Percentiles rank a stretch among this genome's conserved stretches.
Conservation (phyloP, 2,797 vertebrate genomes). For the Tragelaphus oryx region DNA sequence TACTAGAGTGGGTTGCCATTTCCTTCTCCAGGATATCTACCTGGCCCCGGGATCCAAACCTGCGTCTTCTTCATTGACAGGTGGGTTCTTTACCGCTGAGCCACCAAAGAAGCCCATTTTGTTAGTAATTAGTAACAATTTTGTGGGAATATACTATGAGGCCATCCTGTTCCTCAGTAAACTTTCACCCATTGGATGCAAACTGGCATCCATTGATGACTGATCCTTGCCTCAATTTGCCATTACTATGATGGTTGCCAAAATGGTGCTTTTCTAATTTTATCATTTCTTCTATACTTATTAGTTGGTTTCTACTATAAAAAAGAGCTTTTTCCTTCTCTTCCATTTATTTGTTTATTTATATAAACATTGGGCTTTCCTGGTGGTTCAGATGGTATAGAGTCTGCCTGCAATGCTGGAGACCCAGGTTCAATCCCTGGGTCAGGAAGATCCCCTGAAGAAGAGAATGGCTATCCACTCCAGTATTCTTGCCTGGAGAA, state of each 20-base stretch:
- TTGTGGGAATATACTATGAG: not conserved
- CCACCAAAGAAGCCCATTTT: not conserved
- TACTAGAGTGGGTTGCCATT: not conserved
- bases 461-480: not conserved
- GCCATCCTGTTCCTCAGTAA: not conserved
- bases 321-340: not conserved
- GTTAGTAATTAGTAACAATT: not conserved
- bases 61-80: not conserved
- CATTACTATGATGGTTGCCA: not conserved
- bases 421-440: not conserved
- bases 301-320: not conserved
- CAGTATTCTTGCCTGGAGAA: not conserved
- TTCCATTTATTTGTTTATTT: not conserved
- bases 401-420: not conserved
- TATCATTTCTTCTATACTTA: not conserved
- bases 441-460: not conserved
- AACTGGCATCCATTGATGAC: not conserved
- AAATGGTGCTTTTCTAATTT: not conserved
- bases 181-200: not conserved
- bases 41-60: not conserved
- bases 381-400: not conserved
- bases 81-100: not conserved
- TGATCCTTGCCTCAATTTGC: not conserved
- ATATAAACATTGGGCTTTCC: not conserved
- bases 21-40: not conserved